These are phyloP conservation scores for Euplagia quadripunctaria DNA, from an alignment of 2,888 invertebrate genomes.

Conservation along the genomic window DNA sequence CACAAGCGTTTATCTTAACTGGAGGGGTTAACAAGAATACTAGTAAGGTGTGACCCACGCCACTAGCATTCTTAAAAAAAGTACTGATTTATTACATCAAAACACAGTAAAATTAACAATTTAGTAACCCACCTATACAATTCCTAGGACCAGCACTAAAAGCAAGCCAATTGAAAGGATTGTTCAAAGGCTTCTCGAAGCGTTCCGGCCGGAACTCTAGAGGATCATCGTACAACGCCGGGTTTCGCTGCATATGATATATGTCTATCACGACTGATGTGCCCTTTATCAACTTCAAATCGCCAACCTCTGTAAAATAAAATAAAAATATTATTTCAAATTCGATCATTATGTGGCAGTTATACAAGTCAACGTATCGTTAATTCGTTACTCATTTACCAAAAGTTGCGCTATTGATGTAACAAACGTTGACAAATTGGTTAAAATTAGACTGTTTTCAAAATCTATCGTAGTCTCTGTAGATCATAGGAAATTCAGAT, in stretches of 20 bases:
- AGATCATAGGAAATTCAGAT: no score
- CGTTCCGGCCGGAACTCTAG: slow-evolving; percentile 85
- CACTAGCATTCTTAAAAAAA: no score
- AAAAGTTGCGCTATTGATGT: neutral
- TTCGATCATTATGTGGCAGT: neutral
- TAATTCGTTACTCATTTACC: neutral
- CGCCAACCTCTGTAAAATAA: slow-evolving; percentile 51
- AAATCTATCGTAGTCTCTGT: no score
- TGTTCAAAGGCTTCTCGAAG: slow-evolving; percentile 69
- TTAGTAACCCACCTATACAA: slow-evolving; percentile 52
- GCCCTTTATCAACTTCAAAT: slow-evolving; percentile 62
- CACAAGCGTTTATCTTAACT: no score
- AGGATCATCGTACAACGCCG: slow-evolving; percentile 84
- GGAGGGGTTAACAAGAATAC: no score
- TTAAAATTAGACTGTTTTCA: no score
- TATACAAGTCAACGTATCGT: neutral
- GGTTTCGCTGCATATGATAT: slow-evolving; percentile 80
- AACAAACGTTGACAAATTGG: neutral
- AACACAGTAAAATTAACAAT: neutral
- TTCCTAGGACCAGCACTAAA: slow-evolving; percentile 90
- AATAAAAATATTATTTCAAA: neutral
- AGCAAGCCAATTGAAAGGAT: slow-evolving; percentile 84
- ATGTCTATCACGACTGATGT: slow-evolving; percentile 74
- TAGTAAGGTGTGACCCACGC: no score
- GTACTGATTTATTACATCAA: neutral